A percentile compares a stretch with the other conserved stretches of the same genome.
These are phyloP conservation scores for Caenorhabditis remanei DNA, from an alignment of 1,140 invertebrate genomes.

Conservation along the genomic window DNA sequence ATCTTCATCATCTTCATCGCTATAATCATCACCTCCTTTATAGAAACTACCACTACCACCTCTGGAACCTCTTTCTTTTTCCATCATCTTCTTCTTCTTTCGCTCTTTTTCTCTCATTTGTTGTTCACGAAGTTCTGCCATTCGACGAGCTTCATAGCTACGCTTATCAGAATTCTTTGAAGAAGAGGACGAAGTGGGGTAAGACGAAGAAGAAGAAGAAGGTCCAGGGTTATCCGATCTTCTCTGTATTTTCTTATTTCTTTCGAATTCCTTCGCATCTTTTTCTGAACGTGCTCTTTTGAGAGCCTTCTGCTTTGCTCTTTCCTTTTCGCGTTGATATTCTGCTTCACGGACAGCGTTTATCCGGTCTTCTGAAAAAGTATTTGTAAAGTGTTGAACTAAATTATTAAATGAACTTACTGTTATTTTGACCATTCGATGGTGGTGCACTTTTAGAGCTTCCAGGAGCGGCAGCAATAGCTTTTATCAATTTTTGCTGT, in stretches of 20 bases:
- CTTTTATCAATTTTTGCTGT: constrained; percentile 1
- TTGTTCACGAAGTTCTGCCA: constrained; percentile 38
- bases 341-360: constrained; percentile 25
- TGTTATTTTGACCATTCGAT: background rate
- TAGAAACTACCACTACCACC: constrained; percentile 27
- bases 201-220: background rate
- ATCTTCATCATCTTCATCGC: constrained; percentile 67
- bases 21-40: constrained; percentile 57
- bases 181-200: background rate
- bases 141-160: constrained; percentile 43
- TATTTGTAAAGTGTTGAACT: background rate
- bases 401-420: background rate
- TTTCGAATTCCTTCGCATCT: background rate
- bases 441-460: background rate
- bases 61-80: constrained; percentile 16
- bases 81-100: constrained; percentile 7
- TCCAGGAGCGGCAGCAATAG: constrained; percentile 36
- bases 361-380: background rate
- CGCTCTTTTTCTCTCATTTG: constrained; percentile 32
- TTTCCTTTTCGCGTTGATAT: constrained; percentile 17
- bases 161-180: background rate
- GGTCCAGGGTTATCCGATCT: constrained; percentile 4
- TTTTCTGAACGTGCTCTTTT: constrained; percentile 15
- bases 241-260: constrained; percentile 11
- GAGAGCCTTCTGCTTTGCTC: background rate